phyloP scores from a whole-genome alignment of 2,888 invertebrate species.

The Eilema depressum region DNA sequence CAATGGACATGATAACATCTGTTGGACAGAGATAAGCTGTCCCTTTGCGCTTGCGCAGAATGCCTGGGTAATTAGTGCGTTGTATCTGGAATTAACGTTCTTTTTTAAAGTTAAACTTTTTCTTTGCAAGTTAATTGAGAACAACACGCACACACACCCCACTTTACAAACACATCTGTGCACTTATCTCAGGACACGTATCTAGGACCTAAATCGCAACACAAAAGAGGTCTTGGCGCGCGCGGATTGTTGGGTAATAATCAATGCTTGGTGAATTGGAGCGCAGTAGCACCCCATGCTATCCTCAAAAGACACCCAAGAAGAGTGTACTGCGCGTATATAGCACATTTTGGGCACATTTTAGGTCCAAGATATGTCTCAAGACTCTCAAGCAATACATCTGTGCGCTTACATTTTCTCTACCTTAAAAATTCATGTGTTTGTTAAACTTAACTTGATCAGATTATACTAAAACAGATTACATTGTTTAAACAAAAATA shows the following conservation, averaged over 20 bases:
- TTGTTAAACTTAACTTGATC: background rate
- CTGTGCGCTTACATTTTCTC: background rate
- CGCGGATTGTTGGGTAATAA: too few relatives aligned
- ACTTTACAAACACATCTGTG: background rate
- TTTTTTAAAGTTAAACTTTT: background rate
- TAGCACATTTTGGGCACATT: too few relatives aligned
- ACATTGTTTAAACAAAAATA: background rate
- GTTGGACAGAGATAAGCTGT: conserved; percentile 45
- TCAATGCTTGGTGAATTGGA: too few relatives aligned
- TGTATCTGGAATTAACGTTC: background rate
- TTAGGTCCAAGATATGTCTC: too few relatives aligned
- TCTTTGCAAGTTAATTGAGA: background rate
- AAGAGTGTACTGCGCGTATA: too few relatives aligned
- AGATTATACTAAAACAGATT: background rate
- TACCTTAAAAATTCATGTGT: background rate
- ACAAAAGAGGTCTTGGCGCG: too few relatives aligned
- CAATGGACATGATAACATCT: conserved; percentile 50
- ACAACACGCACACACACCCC: background rate
- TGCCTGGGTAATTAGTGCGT: conserved; percentile 19
- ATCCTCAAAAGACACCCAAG: too few relatives aligned
- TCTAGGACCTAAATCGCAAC: too few relatives aligned
- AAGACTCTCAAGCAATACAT: background rate
- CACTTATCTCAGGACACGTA: too few relatives aligned
- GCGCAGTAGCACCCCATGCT: too few relatives aligned
- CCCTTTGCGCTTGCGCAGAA: conserved; percentile 30